phyloP scores from a whole-genome alignment of 35 echinoderm and acorn worm species.

The Lytechinus variegatus region DNA sequence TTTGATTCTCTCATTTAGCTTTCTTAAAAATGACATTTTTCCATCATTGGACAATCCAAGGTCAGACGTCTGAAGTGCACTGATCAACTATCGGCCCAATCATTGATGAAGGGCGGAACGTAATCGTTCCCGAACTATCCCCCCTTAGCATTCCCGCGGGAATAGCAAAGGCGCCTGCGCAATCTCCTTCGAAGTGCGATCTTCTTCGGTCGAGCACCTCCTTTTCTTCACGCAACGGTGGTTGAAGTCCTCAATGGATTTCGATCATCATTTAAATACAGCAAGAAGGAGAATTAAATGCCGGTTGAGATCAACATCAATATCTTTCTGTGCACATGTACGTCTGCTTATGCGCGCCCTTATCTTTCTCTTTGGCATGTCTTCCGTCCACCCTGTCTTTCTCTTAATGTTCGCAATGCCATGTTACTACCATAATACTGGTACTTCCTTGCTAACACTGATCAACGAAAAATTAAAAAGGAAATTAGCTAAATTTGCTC shows the following conservation, averaged over 20 bases:
- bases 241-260: slow-evolving; percentile 1
- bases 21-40: no score
- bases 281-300: not conserved
- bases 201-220: not conserved
- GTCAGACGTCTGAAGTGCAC: not conserved
- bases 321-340: no score
- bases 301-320: not conserved
- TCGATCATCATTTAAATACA: not conserved
- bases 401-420: no score
- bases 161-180: not conserved
- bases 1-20: no score
- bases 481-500: not conserved
- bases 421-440: no score
- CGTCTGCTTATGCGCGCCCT: not conserved
- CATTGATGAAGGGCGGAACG: not conserved
- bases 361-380: not conserved
- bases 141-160: not conserved
- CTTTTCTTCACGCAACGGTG: not conserved
- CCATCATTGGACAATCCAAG: no score
- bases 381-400: no score
- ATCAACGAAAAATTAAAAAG: no score
- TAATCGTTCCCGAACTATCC: not conserved
- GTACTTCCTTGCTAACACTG: no score
- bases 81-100: not conserved
- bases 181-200: slow-evolving; percentile 1